Percentiles rank a stretch among this genome's conserved stretches.
Evolutionary conservation across 2,113 vertebrate species (phyloP).

Genomic region (Eudyptes chrysolophus): DNA sequence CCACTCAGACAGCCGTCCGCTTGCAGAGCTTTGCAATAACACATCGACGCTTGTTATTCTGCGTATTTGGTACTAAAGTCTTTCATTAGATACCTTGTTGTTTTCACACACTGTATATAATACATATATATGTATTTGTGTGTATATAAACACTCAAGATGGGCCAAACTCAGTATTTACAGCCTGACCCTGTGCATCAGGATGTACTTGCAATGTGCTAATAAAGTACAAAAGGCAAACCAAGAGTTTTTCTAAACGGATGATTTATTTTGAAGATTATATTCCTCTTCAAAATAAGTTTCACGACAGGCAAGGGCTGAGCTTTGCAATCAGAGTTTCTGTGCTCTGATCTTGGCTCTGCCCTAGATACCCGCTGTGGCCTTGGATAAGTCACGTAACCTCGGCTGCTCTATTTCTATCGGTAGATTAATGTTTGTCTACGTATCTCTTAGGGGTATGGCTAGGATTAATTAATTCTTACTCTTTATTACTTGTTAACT

Average conservation of each 20-base stretch:
- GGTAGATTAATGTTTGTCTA: not conserved
- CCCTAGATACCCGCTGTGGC: not conserved
- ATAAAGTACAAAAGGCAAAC: not conserved
- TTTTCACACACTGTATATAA: not conserved
- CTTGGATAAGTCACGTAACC: not conserved
- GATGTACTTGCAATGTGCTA: not conserved
- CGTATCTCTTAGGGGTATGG: not conserved
- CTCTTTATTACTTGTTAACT: not conserved
- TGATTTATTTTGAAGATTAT: not conserved
- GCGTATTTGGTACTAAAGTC: not conserved
- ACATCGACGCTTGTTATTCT: not conserved
- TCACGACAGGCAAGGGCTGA: not conserved
- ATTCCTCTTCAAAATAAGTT: not conserved
- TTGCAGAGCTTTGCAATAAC: not conserved
- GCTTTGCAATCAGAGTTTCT: not conserved
- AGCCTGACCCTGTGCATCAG: not conserved
- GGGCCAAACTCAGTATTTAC: not conserved
- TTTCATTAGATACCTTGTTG: not conserved
- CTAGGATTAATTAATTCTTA: constrained; percentile 43
- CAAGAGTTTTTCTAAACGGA: not conserved
- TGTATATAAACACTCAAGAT: not conserved
- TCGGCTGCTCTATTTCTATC: not conserved
- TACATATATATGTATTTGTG: rapidly evolving
- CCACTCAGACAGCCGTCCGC: not conserved
- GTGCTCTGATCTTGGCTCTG: not conserved